Conservation (phyloP, 1,140 invertebrate genomes). For the Ptiloglossa arizonensis region DNA sequence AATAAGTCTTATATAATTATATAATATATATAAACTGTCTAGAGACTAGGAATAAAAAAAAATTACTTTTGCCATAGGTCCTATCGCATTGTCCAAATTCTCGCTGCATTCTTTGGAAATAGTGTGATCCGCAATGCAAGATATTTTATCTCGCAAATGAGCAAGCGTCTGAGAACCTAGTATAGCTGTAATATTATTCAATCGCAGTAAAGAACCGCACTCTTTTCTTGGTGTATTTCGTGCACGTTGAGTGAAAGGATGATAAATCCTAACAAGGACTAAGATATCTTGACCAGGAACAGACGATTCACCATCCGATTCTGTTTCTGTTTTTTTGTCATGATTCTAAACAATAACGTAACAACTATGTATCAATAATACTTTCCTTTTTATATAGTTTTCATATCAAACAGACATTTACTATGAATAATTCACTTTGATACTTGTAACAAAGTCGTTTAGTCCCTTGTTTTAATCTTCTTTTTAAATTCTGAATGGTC, state of each 20-base stretch:
- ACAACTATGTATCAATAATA: neutral
- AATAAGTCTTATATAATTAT: too few species aligned
- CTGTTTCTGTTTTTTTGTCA: neutral
- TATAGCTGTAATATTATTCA: conserved; percentile 84
- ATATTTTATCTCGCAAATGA: conserved; percentile 86
- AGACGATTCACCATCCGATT: neutral
- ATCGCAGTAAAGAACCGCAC: conserved; percentile 60
- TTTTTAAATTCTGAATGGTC: conserved; percentile 46
- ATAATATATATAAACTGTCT: too few species aligned
- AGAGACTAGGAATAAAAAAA: conserved; percentile 3
- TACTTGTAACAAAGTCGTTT: conserved; percentile 30
- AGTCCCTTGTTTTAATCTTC: conserved; percentile 13
- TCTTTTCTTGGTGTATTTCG: neutral
- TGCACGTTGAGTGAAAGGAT: conserved; percentile 62
- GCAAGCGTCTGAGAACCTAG: conserved; percentile 85
- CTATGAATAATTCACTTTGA: conserved; percentile 51
- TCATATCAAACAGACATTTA: conserved; percentile 14
- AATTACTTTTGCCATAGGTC: conserved; percentile 81
- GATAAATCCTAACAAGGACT: conserved; percentile 78
- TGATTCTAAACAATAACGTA: conserved; percentile 45
- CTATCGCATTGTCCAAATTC: conserved; percentile 78
- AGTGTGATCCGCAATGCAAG: conserved; percentile 86
- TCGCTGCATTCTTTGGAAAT: conserved; percentile 85
- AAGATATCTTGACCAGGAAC: conserved; percentile 72
- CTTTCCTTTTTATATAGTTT: neutral